Evolutionary conservation across 2,113 vertebrate species (phyloP).

Genomic region (Aythya baeri): DNA sequence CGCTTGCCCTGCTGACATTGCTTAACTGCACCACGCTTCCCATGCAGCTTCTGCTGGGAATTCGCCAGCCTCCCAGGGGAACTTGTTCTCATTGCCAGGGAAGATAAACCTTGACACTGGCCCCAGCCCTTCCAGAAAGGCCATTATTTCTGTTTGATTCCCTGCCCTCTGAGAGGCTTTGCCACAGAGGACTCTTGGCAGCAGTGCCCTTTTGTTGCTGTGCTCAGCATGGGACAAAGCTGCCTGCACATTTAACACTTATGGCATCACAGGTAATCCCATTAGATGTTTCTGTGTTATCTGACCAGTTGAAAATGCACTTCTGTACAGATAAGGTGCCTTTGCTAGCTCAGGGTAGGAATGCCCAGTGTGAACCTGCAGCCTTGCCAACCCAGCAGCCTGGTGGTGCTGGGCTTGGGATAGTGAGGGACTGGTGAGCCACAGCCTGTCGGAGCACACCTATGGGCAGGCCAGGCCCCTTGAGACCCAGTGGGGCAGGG

Average conservation of each 20-base stretch:
- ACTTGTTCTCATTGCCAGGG: background rate
- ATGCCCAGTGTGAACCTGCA: background rate
- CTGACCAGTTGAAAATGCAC: background rate
- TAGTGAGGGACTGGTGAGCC: background rate
- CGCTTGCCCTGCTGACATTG: background rate
- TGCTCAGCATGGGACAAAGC: background rate
- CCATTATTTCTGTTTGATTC: background rate
- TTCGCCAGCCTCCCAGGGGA: background rate
- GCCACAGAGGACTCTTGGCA: background rate
- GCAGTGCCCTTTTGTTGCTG: background rate
- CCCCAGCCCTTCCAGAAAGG: background rate
- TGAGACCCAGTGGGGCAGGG: background rate
- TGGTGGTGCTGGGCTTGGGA: accelerated
- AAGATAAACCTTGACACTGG: background rate
- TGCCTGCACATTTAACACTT: background rate
- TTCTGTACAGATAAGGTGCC: background rate
- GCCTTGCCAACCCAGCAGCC: background rate
- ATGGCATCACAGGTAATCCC: background rate
- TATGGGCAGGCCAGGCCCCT: background rate
- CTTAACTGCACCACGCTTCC: background rate
- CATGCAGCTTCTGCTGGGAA: background rate
- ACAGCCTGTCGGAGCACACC: background rate
- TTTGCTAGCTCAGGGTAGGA: background rate
- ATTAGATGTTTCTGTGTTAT: background rate
- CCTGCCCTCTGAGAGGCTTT: background rate